Base-by-base conservation (phyloP, 2,888 invertebrate species). In the Argynnis bischoffii region DNA sequence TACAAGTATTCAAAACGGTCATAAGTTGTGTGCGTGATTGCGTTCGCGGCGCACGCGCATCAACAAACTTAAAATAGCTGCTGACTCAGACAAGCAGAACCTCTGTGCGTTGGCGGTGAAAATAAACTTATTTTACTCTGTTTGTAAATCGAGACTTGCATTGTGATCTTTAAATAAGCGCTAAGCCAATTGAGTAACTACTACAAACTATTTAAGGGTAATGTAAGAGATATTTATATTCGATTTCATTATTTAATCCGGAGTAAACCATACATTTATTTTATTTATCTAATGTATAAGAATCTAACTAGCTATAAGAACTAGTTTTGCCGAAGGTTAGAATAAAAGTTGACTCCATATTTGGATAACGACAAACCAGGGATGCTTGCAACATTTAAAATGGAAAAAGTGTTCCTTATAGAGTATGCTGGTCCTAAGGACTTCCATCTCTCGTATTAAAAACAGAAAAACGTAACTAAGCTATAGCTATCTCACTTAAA, bases 31-130 rank as follows among this genome's bases (percentile, higher is more conserved):
- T 50, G 68, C 56, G 67, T 67, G 68, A 59, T 63, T 69, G 69
- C 64, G 69, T 68, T 73, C 71, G 71, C 70, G 70, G 74, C 74
- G 75, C 77, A 77, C 75, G 79, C 77, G 80, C 83, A 83, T 83
- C 83, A 81, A 83, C 79, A 76, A 76, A 76, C 81, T 83, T 72
- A 79, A 86, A 89, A 90, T 90, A 90, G 80, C 78, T 70, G 70
- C 79, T 90, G 91, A 91, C 79, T 90, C 89, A 90, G 71, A 73
- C 76, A 64, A 75, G 69, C 76, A 76, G 75, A 79, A 75, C 78
- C 78, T 77, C 77, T 77, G 79, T 77, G 77, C 78, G 78, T 81
- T 79, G 77, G 76, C 71, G 74, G 76, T 78, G 77, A 63, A 79
- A 86, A 86, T 83, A 84, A 81, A 82, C 80, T 78, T 74, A 71